These are phyloP conservation scores for Cyclopterus lumpus DNA, from an alignment of 2,797 vertebrate species.

Conservation along the genomic window DNA sequence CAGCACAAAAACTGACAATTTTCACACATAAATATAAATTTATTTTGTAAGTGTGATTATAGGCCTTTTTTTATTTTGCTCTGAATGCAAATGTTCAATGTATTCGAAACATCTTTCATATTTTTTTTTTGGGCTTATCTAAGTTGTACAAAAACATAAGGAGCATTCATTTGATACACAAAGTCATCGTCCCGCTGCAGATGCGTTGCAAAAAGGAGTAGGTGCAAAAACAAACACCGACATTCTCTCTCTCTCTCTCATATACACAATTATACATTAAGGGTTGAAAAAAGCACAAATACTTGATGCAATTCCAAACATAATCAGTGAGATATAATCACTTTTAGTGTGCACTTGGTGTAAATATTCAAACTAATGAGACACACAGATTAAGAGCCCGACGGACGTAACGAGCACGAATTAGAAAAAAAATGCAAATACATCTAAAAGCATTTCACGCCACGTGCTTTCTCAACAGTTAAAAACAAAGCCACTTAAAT, in stretches of 20 bases:
- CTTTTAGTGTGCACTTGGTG: conserved; percentile 33
- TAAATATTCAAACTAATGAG: conserved; percentile 47
- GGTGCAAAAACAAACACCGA: conserved; percentile 60
- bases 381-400: conserved; percentile 27
- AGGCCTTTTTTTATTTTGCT: conserved; percentile 37
- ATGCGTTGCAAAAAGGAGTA: conserved; percentile 55
- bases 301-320: conserved; percentile 32
- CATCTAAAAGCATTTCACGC: conserved; percentile 59
- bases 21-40: conserved; percentile 80
- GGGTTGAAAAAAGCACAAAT: conserved; percentile 46
- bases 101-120: conserved; percentile 31
- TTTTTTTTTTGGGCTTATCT: conserved; percentile 34
- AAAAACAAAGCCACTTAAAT: conserved; percentile 59
- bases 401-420: conserved; percentile 38
- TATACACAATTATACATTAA: conserved; percentile 40
- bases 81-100: conserved; percentile 30
- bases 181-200: conserved; percentile 32
- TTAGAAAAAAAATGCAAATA: conserved; percentile 50
- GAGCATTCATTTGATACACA: conserved; percentile 53
- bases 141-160: conserved; percentile 55
- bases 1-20: not conserved
- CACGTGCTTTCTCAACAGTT: conserved; percentile 36
- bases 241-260: conserved; percentile 39
- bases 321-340: conserved; percentile 29
- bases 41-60: conserved; percentile 55